Evolutionary conservation across 2,113 vertebrate genomes (phyloP), one percentile per base, ranked within the genome.

Genomic region (Barnardius zonarius): DNA sequence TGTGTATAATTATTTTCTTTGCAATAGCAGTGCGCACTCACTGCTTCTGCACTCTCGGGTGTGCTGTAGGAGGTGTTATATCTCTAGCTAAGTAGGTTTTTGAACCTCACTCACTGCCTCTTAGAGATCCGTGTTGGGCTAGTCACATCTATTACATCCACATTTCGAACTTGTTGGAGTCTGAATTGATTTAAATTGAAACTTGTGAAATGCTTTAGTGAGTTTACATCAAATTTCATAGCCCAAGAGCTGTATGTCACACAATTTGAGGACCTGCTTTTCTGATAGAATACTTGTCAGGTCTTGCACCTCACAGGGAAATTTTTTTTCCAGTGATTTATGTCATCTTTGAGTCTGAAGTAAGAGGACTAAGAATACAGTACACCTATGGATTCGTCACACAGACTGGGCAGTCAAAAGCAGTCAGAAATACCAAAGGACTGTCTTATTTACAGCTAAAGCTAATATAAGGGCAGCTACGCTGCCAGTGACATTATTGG

Each of bases 341-440:
- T 68, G 33, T 59, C 46, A 16, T 68, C 39, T 62, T 77, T 70
- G 79, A 81, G 63, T 64, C 79, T 88, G 64, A 83, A 86, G 86
- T 76, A 82, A 77, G 41, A 78, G n/a, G 13, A 25, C 61, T 66
- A 61, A 74, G 83, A 91, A 93, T 83, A 35, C 92, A 88, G 73
- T 90, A 37, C 18, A 88, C 49, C 46, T 88, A 39, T 78, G 68
- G 82, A 74, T 83, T 85, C 64, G 55, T 95, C 75, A 51, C 25
- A 22, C 19, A 64, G 64, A 30, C 59, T 2, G 8, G 74, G 68
- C 35, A 62, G 44, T 82, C 22, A 70, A 54, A 93, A 93, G 55
- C 64, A 54, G 89, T 48, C 85, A 88, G 63, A 57, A 91, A 80
- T 76, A 83, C 77, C 88, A 83, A 91, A 95, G 81, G 54, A 78